phyloP scores from a whole-genome alignment of 2,888 invertebrate species.

The Adineta ricciae region DNA sequence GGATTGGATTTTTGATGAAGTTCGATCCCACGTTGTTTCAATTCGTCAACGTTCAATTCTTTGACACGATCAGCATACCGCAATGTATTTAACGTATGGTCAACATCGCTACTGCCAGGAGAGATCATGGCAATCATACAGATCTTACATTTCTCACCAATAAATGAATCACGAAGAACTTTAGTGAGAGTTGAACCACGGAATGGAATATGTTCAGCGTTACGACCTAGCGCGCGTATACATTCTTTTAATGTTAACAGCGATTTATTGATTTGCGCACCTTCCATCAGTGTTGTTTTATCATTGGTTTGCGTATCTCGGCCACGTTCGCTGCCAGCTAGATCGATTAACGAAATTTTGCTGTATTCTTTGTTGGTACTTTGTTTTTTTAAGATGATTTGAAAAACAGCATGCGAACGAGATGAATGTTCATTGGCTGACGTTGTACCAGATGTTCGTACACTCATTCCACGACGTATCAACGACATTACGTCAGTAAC shows the following conservation, averaged over 20 bases:
- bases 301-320: constrained; percentile 94
- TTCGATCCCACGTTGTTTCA: constrained; percentile 16
- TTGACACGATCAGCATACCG: constrained; percentile 73
- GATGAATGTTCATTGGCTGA: constrained; percentile 96
- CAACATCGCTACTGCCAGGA: constrained; percentile 87
- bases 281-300: constrained; percentile 86
- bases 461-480: constrained; percentile 59
- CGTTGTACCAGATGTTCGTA: constrained; percentile 79
- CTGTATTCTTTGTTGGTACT: constrained; percentile 58
- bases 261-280: constrained; percentile 92
- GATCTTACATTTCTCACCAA: constrained; percentile 90
- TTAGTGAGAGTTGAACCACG: constrained; percentile 90
- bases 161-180: constrained; percentile 90
- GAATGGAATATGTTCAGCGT: constrained; percentile 91
- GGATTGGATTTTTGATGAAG: constrained; percentile 7
- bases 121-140: constrained; percentile 99
- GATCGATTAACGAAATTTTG: constrained; percentile 95
- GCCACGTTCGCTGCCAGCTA: constrained; percentile 84
- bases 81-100: constrained; percentile 91
- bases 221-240: constrained; percentile 68
- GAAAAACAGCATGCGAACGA: constrained; percentile 96
- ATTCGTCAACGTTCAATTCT: constrained; percentile 28
- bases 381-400: constrained; percentile 65
- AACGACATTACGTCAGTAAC: constrained; percentile 85
- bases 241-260: constrained; percentile 87